Evolutionary conservation across 1,140 invertebrate genomes (phyloP), one percentile per base, ranked within the genome.

Genomic region (Capitella teleta): DNA sequence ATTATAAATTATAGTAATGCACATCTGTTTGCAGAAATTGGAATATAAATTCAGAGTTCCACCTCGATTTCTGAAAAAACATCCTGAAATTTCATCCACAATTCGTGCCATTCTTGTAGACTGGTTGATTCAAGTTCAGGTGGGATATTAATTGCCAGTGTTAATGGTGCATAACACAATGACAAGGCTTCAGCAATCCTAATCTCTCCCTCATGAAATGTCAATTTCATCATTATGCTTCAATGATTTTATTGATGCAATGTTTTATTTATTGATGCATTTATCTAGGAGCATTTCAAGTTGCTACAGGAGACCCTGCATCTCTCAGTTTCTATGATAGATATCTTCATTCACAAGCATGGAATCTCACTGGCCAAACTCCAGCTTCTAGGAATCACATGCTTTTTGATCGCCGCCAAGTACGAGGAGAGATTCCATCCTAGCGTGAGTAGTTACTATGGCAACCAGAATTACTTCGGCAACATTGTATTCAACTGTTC

Each of bases 101-200:
- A n/a, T 40, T 4, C 42, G 42, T 6, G 42, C 51, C 25, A 59
- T 67, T 6, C 57, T 70, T 1, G 56, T 66, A 14, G 65, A 68
- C 41, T 70, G 68, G 68, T 53, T 70, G 12, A 61, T 66, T 12
- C 62, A 67, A 51, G 64, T 70, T 12, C 64, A 68, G 61, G 66
- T 67, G 50, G 48, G 43, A 50, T 38, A 14, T 16, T 26, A 18
- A n/a, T 19, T 43, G 36, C 21, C 25, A 24, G 30, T 37, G 19
- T 18, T 1, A 25, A 14, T n/a, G 14, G 41, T 43, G n/a, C 6
- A 23, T n/a, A 14, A n/a, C 10, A 41, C 19, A 19, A 19, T 47
- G 19, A 16, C 26, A 19, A 18, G n/a, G 12, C 18, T 30, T 32
- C 37, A 12, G 14, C 3, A 2, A 36, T 19, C 16, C 12, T 23